phyloP scores from a whole-genome alignment of 2,888 invertebrate genomes.

The Podabrus alpinus region DNA sequence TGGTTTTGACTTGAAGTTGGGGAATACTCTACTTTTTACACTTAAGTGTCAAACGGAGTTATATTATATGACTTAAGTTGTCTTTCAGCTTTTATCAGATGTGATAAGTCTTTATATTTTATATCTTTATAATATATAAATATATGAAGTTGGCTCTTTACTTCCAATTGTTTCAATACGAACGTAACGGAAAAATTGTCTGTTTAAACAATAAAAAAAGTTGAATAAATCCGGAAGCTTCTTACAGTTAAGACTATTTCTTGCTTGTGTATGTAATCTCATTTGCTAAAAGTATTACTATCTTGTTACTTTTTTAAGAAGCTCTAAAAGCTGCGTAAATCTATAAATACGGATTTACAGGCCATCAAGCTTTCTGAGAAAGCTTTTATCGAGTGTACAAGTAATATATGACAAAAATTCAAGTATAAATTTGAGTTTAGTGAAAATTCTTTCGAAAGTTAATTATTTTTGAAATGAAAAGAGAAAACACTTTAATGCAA shows the following conservation, averaged over 20 bases:
- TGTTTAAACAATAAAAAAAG: background rate
- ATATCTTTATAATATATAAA: background rate
- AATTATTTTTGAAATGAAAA: background rate
- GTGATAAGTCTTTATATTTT: background rate
- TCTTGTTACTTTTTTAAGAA: slow-evolving; percentile 28
- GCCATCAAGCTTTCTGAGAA: slow-evolving; percentile 32
- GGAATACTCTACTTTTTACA: slow-evolving; percentile 21
- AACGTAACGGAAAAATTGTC: too few species aligned
- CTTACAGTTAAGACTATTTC: background rate
- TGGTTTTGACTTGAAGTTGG: slow-evolving; percentile 31
- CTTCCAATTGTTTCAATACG: too few species aligned
- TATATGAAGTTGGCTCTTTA: background rate
- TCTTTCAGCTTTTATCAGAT: background rate
- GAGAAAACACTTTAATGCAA: background rate
- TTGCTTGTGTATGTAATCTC: slow-evolving; percentile 31
- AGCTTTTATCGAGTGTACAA: slow-evolving; percentile 28
- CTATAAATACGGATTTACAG: slow-evolving; percentile 39
- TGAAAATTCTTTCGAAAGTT: background rate
- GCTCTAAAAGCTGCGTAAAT: slow-evolving; percentile 39
- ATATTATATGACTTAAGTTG: background rate
- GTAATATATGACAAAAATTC: slow-evolving; percentile 3
- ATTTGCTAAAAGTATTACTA: slow-evolving; percentile 36
- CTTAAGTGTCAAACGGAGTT: slow-evolving; percentile 15
- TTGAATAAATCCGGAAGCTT: background rate
- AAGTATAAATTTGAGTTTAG: background rate